These are phyloP conservation scores for Pelagia noctiluca DNA, from an alignment of 30 jellyfish, hydroid and myxozoan genomes.

Conservation along the genomic window DNA sequence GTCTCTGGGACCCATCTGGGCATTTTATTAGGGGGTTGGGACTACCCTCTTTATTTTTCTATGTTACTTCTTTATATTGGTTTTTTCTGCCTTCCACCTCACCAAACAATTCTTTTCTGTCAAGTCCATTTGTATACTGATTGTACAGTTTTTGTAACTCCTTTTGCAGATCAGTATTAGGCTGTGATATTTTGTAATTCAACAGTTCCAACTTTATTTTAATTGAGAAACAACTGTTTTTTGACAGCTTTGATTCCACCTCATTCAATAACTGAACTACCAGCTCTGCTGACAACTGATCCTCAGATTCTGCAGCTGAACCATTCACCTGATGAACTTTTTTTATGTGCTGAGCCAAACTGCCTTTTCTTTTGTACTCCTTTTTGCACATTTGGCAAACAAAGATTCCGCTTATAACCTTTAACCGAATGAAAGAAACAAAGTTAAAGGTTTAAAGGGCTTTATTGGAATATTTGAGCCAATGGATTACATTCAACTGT, in stretches of 20 bases:
- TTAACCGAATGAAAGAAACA: neutral
- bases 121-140: conserved; percentile 12
- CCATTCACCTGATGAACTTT: neutral
- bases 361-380: conserved; percentile 37
- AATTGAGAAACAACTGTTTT: conserved; percentile 17
- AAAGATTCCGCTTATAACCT: conserved; percentile 21
- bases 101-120: conserved; percentile 17
- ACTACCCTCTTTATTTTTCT: too few species aligned
- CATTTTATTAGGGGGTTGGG: too few species aligned
- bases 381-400: conserved; percentile 36
- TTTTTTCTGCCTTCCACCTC: too few species aligned
- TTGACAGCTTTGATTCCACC: neutral
- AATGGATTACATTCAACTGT: neutral
- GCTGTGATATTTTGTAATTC: conserved; percentile 6
- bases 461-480: neutral
- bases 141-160: conserved; percentile 15
- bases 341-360: conserved; percentile 16
- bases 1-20: too few species aligned
- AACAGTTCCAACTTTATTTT: conserved; percentile 5
- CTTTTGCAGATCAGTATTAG: neutral
- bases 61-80: too few species aligned
- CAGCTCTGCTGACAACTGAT: conserved; percentile 11
- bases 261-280: conserved; percentile 7
- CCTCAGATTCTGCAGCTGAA: conserved; percentile 19
- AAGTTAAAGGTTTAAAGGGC: neutral